phyloP scores from a whole-genome alignment of 2,113 vertebrate species.

The Oxygymnocypris stewartii region DNA sequence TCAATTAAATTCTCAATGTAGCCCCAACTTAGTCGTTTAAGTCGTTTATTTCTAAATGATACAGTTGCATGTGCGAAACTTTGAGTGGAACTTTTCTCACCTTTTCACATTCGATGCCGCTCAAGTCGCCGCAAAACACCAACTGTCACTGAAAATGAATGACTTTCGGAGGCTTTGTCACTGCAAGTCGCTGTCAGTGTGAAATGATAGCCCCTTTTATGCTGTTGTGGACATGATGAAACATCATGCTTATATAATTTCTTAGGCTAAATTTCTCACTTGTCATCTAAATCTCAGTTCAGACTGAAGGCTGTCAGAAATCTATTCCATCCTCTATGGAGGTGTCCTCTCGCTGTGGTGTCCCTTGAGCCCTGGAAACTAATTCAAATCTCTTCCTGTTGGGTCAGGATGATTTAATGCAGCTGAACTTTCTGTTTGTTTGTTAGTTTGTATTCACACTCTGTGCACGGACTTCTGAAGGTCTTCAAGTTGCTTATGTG shows the following conservation, averaged over 20 bases:
- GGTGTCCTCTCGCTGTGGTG: not conserved
- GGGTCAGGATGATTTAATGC: not conserved
- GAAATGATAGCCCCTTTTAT: slow-evolving; percentile 15
- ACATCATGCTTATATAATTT: not conserved
- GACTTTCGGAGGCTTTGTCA: not conserved
- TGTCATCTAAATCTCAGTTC: slow-evolving; percentile 9
- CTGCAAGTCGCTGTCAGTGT: not conserved
- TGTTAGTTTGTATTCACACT: not conserved
- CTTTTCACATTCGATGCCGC: not conserved
- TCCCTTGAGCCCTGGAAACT: not conserved
- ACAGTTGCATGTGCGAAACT: not conserved
- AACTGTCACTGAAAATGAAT: not conserved
- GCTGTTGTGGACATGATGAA: not conserved
- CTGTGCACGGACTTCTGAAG: not conserved
- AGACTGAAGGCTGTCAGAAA: slow-evolving; percentile 6
- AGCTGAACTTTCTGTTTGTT: not conserved
- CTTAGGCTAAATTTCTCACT: slow-evolving; percentile 27
- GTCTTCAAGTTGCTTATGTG: not conserved
- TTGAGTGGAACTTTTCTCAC: not conserved
- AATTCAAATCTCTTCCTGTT: not conserved
- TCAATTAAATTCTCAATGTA: not conserved
- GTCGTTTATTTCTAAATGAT: not conserved
- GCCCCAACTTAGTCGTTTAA: not conserved
- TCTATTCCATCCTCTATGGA: not conserved
- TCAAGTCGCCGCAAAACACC: not conserved